Conservation (phyloP, 2,113 vertebrate species). For the Macquaria australasica region DNA sequence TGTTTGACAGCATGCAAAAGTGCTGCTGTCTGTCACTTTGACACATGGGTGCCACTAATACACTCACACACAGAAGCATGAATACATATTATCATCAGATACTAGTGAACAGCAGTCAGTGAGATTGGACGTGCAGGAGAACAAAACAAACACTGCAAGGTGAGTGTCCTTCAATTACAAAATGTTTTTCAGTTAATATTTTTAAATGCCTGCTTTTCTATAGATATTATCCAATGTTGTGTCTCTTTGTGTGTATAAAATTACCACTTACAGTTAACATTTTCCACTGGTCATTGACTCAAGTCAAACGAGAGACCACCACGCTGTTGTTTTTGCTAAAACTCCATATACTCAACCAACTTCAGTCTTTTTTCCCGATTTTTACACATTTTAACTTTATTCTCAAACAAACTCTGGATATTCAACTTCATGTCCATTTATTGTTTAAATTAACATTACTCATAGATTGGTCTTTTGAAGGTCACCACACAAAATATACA, state of each 20-base stretch:
- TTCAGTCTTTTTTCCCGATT: neutral
- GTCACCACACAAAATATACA: too few species aligned
- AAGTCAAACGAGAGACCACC: neutral
- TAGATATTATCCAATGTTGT: neutral
- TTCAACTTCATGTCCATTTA: too few species aligned
- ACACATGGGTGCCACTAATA: too few species aligned
- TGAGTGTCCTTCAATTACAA: neutral
- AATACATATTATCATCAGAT: neutral
- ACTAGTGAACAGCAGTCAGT: neutral
- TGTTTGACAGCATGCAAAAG: too few species aligned
- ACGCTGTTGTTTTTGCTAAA: neutral
- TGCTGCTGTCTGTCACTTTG: too few species aligned
- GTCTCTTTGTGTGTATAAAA: neutral
- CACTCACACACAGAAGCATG: neutral
- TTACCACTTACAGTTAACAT: neutral
- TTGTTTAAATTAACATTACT: neutral
- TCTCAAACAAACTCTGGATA: too few species aligned
- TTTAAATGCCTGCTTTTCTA: neutral
- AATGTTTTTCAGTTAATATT: neutral
- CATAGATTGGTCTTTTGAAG: neutral
- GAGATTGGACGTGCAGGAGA: too few species aligned
- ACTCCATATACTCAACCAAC: neutral
- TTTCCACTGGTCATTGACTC: neutral
- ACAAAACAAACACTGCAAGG: neutral
- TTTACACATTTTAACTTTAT: too few species aligned